Evolutionary conservation across 2,888 invertebrate genomes (phyloP), one percentile per base, ranked within the genome.

Genomic region (Latheticus oryzae): DNA sequence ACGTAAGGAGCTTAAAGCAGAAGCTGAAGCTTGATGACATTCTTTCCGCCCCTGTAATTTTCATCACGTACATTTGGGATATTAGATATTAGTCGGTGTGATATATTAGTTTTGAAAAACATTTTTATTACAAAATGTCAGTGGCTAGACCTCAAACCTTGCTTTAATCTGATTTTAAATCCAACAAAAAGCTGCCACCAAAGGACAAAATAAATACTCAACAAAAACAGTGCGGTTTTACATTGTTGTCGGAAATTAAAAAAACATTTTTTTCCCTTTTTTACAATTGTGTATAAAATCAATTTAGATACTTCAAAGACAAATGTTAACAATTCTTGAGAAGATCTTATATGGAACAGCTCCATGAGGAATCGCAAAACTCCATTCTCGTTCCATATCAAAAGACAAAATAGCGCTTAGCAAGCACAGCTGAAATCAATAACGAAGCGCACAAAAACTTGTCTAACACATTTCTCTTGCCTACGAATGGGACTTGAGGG

Each of bases 381-480:
- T 52, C 45, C 45, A 8, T 42, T n/a, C 26, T 45, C n/a, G n/a
- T 54, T 37, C 45, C 52, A 60, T 60, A 55, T 45, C 30, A 56
- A 60, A 60, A 47, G 35, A 60, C 54, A 61, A 61, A 61, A 61
- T 61, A 61, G 33, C 50, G 54, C 57, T 60, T 35, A 45, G 50
- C 48, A 51, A 45, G 57, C 57, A 48, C 16, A 19, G 28, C 11
- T 19, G 51, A 43, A 61, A 55, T 58, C 61, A 48, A 61, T 58
- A 58, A 37, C 45, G n/a, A n/a, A 17, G 47, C 37, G 40, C 47
- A 43, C 57, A 60, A 47, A 47, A 47, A 35, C 47, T 24, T 42
- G 43, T 58, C 45, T 45, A 58, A 58, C 45, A 15, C 23, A 23
- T 24, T 32, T 42, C 45, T 38, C 21, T 21, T 9, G 12, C 13